Percentiles rank a stretch among this genome's conserved stretches.
These are phyloP conservation scores for Taeniopygia guttata DNA, from an alignment of 2,797 vertebrate species.

Conservation along the genomic window DNA sequence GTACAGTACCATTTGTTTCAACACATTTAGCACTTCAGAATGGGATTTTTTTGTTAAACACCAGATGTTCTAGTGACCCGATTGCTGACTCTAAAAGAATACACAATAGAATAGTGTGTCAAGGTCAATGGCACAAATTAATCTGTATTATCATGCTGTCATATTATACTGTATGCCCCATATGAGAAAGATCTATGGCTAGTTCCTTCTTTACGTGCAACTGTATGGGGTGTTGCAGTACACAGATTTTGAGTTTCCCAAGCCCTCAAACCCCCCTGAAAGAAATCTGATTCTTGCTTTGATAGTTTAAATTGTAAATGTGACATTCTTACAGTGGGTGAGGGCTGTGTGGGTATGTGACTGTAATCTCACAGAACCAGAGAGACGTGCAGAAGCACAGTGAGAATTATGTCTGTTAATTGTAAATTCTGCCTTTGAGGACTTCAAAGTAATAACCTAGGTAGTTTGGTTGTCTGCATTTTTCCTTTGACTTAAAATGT, in stretches of 20 bases:
- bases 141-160: constrained; percentile 79
- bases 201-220: neutral
- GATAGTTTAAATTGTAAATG: constrained; percentile 18
- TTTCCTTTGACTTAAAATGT: neutral
- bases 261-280: neutral
- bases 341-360: neutral
- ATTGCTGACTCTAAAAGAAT: constrained; percentile 67
- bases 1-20: constrained; percentile 57
- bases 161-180: constrained; percentile 66
- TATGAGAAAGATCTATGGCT: constrained; percentile 73
- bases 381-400: neutral
- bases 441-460: neutral
- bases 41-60: constrained; percentile 29
- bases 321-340: neutral
- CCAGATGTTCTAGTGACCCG: constrained; percentile 26
- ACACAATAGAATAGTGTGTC: constrained; percentile 69
- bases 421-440: neutral
- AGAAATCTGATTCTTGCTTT: constrained; percentile 19
- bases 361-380: neutral
- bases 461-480: neutral
- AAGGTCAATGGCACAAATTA: constrained; percentile 81
- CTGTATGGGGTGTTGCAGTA: neutral
- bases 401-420: neutral
- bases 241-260: neutral
- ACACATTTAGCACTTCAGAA: constrained; percentile 49